A percentile compares a stretch with the other conserved stretches of the same genome.
Conservation (phyloP, 2,113 vertebrate genomes). For the Phylloscopus whistleri region DNA sequence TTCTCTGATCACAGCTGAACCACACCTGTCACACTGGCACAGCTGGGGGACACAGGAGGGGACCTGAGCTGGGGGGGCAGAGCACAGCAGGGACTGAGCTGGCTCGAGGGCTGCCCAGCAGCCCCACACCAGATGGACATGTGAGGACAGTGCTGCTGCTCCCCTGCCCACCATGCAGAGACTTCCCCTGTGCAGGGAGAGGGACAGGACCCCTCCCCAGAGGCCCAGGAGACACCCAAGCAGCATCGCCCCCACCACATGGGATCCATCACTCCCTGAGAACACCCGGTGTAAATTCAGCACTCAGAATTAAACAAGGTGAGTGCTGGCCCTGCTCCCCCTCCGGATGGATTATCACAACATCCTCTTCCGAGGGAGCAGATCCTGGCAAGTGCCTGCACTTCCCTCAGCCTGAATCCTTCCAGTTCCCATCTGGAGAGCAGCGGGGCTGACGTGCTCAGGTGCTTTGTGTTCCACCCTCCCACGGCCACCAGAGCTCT, state of each 20-base stretch:
- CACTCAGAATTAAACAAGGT: not conserved
- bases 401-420: fast-evolving
- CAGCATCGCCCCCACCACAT: not conserved
- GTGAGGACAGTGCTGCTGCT: not conserved
- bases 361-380: conserved; percentile 9
- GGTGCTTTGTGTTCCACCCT: not conserved
- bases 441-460: not conserved
- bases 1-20: not conserved
- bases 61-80: fast-evolving
- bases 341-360: not conserved
- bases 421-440: fast-evolving
- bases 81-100: not conserved
- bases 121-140: not conserved
- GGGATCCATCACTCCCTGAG: not conserved
- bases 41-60: not conserved
- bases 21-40: not conserved
- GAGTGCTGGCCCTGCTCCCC: not conserved
- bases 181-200: not conserved
- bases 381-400: not conserved
- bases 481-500: too few species aligned
- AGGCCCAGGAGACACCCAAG: not conserved
- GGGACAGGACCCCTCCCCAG: not conserved
- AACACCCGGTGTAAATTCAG: fast-evolving
- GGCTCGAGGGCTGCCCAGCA: too few species aligned
- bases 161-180: not conserved